A percentile compares a stretch with the other conserved stretches of the same genome.
These are phyloP conservation scores for Myotis yumanensis DNA, from an alignment of 2,113 vertebrate genomes.

Conservation along the genomic window DNA sequence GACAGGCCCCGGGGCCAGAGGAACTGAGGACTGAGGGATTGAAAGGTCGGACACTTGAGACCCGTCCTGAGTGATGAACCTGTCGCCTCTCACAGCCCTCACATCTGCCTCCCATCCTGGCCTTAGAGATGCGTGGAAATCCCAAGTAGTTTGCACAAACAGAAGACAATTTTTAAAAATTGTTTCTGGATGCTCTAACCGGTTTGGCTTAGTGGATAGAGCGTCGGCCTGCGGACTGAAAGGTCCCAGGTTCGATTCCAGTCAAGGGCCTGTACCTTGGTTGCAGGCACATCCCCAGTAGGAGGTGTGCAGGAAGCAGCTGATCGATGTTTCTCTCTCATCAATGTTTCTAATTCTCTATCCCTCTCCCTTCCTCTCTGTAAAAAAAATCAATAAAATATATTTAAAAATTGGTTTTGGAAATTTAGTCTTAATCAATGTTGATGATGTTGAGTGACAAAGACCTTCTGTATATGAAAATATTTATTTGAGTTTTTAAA, in stretches of 20 bases:
- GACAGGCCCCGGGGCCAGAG: neutral
- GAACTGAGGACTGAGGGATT: neutral
- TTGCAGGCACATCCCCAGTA: too few relatives aligned
- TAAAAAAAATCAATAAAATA: too few relatives aligned
- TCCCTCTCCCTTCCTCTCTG: too few relatives aligned
- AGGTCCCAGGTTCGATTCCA: too few relatives aligned
- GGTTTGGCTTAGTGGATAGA: too few relatives aligned
- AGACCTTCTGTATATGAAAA: neutral
- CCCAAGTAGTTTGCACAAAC: neutral
- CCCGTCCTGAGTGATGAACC: neutral
- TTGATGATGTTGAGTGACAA: neutral
- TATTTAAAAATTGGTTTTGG: neutral
- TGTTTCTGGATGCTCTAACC: too few relatives aligned
- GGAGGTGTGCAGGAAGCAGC: too few relatives aligned
- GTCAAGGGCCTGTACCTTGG: too few relatives aligned
- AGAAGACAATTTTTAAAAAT: neutral
- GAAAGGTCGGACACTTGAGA: neutral
- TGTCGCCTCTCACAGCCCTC: neutral
- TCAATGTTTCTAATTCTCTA: too few relatives aligned
- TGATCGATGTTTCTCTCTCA: too few relatives aligned
- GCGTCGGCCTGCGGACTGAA: too few relatives aligned
- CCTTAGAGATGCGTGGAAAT: neutral
- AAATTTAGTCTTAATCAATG: neutral
- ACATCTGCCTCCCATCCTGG: neutral
- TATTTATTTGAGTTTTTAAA: neutral